These are phyloP conservation scores for Mandrillus leucophaeus DNA, from an alignment of 2,113 vertebrate species.

Conservation along the genomic window DNA sequence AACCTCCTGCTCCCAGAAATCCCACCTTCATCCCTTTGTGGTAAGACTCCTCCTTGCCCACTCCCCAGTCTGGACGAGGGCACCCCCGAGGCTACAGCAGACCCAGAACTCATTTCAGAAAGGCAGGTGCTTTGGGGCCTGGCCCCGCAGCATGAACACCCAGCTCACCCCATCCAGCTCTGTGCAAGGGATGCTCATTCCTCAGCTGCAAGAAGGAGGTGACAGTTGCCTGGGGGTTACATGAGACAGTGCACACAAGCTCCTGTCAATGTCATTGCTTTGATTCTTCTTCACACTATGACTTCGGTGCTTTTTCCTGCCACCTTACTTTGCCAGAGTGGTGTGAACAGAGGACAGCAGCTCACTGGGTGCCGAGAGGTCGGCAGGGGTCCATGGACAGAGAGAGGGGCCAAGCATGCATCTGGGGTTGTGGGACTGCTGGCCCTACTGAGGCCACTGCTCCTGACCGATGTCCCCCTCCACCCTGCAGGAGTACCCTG, in stretches of 20 bases:
- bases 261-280: fast-evolving
- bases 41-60: fast-evolving
- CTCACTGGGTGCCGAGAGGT: not conserved
- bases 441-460: too few relatives aligned
- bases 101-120: not conserved
- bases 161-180: not conserved
- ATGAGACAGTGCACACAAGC: fast-evolving
- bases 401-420: fast-evolving
- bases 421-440: not conserved
- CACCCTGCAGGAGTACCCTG: fast-evolving
- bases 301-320: not conserved
- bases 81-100: not conserved
- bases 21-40: not conserved
- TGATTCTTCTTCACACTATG: too few relatives aligned
- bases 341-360: fast-evolving
- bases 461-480: not conserved
- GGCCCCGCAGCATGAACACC: fast-evolving
- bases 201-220: not conserved
- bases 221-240: too few relatives aligned
- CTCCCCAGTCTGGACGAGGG: fast-evolving
- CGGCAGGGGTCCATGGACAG: not conserved
- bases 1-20: not conserved
- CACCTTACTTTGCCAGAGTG: not conserved
- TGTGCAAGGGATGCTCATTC: fast-evolving
- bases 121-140: not conserved